These are phyloP conservation scores for Tribolium freemani DNA, from an alignment of 2,888 invertebrate genomes.

Conservation along the genomic window DNA sequence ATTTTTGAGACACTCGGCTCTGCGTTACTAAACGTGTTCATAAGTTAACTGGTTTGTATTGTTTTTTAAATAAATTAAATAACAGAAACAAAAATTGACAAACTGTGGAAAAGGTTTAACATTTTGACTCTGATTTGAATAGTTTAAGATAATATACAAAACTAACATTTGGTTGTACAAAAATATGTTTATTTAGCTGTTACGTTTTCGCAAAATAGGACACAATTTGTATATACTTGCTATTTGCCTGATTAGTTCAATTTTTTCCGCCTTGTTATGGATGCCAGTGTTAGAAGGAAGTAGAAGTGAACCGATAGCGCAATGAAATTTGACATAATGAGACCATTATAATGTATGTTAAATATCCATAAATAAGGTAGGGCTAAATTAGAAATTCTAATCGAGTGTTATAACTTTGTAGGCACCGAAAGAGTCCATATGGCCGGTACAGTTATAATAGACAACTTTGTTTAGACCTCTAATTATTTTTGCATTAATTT, in stretches of 20 bases:
- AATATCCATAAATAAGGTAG: slow-evolving; percentile 43
- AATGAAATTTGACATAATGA: slow-evolving; percentile 40
- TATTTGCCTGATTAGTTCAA: background rate
- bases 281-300: background rate
- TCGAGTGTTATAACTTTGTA: slow-evolving; percentile 22
- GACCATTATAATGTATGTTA: slow-evolving; percentile 37
- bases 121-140: too few species aligned
- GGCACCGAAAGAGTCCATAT: slow-evolving; percentile 19
- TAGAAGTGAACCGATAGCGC: background rate
- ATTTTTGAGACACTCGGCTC: too few species aligned
- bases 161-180: too few species aligned
- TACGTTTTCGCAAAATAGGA: too few species aligned
- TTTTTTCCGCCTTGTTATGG: background rate
- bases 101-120: too few species aligned
- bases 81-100: too few species aligned
- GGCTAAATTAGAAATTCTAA: slow-evolving; percentile 44
- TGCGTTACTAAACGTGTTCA: too few species aligned
- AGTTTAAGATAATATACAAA: too few species aligned
- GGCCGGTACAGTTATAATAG: slow-evolving; percentile 32
- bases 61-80: too few species aligned
- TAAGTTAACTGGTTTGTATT: too few species aligned
- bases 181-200: too few species aligned
- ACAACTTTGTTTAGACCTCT: slow-evolving; percentile 25
- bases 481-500: slow-evolving; percentile 34
- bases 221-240: too few species aligned